Percentiles rank a stretch among this genome's conserved stretches.
phyloP scores from a whole-genome alignment of 2,888 invertebrate species.

The Baccha elongata region DNA sequence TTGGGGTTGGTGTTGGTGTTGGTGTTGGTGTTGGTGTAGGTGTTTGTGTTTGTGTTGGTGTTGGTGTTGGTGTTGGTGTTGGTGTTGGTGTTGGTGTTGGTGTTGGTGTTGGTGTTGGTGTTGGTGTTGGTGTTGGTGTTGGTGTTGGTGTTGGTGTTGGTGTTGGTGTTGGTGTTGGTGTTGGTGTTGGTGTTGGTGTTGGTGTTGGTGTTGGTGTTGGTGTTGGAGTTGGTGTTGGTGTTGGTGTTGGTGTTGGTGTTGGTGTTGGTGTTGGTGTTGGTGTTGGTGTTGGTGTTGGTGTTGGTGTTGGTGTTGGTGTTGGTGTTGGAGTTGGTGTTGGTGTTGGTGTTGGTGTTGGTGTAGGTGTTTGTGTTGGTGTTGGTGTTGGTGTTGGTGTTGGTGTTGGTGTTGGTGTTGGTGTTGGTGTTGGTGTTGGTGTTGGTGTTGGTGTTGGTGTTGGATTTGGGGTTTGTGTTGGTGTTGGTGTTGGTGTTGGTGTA shows the following conservation, averaged over 20 bases:
- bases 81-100: neutral
- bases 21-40: conserved; percentile 2
- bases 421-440: conserved; percentile 5
- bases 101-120: neutral
- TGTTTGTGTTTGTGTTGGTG: no score
- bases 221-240: conserved; percentile 5
- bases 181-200: conserved; percentile 7
- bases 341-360: no score
- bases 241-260: conserved; percentile 5
- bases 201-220: conserved; percentile 1
- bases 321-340: neutral
- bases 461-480: no score
- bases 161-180: conserved; percentile 1
- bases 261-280: conserved; percentile 1
- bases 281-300: conserved; percentile 7
- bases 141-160: neutral
- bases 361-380: neutral
- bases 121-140: neutral
- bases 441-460: conserved; percentile 7
- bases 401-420: conserved; percentile 5
- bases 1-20: no score
- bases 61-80: neutral
- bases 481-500: neutral
- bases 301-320: conserved; percentile 5
- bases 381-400: neutral